A percentile compares a stretch with the other conserved stretches of the same genome.
These are phyloP conservation scores for Unio delphinus DNA, from an alignment of 2,888 invertebrate species.

Conservation along the genomic window DNA sequence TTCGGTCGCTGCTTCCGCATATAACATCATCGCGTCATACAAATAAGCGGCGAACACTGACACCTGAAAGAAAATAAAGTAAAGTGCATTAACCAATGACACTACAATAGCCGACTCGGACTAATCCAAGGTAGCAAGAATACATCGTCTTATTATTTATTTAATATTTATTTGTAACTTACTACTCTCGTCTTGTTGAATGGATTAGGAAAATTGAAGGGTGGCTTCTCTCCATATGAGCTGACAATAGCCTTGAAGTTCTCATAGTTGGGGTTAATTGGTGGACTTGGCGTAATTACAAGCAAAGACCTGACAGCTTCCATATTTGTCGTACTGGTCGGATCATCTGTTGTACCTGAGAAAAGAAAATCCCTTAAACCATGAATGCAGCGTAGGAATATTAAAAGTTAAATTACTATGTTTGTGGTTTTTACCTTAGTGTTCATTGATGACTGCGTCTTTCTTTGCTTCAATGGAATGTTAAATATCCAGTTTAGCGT, in stretches of 20 bases:
- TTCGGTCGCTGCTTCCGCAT: slow-evolving; percentile 86
- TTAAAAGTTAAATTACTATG: no score
- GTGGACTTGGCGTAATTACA: slow-evolving; percentile 91
- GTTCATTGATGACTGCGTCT: no score
- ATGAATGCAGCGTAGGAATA: no score
- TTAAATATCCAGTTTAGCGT: no score
- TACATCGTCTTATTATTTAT: slow-evolving; percentile 1
- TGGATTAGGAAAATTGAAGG: slow-evolving; percentile 85
- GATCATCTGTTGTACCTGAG: slow-evolving; percentile 51
- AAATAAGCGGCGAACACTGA: slow-evolving; percentile 67
- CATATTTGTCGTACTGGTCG: slow-evolving; percentile 46
- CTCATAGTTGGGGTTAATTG: slow-evolving; percentile 76
- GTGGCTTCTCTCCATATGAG: slow-evolving; percentile 82
- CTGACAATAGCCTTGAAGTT: slow-evolving; percentile 86
- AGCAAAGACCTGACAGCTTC: slow-evolving; percentile 83
- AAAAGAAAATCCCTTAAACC: neutral
- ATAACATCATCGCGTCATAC: slow-evolving; percentile 83
- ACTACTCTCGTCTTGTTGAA: slow-evolving; percentile 31
- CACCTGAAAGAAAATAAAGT: slow-evolving; percentile 37
- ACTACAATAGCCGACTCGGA: no score
- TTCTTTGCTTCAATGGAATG: no score
- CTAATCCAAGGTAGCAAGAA: no score
- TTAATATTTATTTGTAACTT: neutral
- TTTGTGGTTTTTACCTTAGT: no score
- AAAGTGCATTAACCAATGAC: no score